These are phyloP conservation scores for Nothura maculosa DNA, from an alignment of 2,797 vertebrate species.

Conservation along the genomic window DNA sequence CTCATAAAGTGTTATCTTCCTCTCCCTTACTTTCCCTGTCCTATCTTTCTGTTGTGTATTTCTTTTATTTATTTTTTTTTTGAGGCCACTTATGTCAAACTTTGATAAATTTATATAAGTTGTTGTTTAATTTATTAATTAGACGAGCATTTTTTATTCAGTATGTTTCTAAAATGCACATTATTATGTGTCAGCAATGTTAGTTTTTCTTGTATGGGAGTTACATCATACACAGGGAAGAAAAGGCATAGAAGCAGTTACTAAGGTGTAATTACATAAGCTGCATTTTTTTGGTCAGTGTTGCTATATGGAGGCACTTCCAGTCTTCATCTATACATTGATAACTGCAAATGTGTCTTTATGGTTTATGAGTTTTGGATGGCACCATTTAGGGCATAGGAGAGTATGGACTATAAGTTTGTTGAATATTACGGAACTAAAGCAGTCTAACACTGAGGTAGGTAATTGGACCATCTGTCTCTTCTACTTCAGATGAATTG, in stretches of 20 bases:
- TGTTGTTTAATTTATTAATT: background rate
- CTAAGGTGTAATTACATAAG: background rate
- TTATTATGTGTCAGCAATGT: background rate
- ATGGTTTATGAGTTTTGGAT: background rate
- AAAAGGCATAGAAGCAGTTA: background rate
- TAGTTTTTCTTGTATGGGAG: background rate
- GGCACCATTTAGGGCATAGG: fast-evolving
- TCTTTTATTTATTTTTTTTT: background rate
- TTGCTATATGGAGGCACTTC: fast-evolving
- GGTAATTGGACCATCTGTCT: background rate
- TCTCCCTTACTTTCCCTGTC: background rate
- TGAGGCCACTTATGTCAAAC: background rate
- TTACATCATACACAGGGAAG: background rate
- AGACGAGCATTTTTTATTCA: background rate
- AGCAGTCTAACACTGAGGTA: fast-evolving
- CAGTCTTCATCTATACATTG: fast-evolving
- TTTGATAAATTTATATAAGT: background rate
- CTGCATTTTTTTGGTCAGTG: background rate
- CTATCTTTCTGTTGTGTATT: background rate
- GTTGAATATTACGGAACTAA: fast-evolving
- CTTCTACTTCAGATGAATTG: background rate
- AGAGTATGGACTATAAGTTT: background rate
- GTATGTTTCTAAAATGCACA: background rate
- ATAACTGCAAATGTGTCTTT: background rate
- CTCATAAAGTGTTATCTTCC: background rate